phyloP scores from a whole-genome alignment of 2,113 vertebrate species.

The Saccopteryx leptura region DNA sequence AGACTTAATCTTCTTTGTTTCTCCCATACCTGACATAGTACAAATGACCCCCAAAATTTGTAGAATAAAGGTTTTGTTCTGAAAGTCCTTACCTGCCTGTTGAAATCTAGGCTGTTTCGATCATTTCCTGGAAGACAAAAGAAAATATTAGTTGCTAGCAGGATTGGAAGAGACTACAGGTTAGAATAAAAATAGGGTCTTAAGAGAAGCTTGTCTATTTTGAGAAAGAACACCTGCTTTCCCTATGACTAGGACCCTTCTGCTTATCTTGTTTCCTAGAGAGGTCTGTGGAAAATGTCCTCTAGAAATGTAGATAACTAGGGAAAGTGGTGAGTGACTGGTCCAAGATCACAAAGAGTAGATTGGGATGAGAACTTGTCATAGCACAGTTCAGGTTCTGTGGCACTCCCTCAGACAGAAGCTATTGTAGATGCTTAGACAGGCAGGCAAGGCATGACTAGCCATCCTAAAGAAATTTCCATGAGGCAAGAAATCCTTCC shows the following conservation, averaged over 20 bases:
- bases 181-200: neutral
- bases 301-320: neutral
- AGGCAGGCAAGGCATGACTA: neutral
- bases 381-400: neutral
- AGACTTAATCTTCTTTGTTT: neutral
- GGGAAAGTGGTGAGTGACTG: neutral
- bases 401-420: neutral
- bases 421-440: neutral
- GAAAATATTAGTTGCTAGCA: conserved; percentile 32
- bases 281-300: neutral
- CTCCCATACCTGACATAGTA: neutral
- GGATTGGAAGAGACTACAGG: neutral
- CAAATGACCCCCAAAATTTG: neutral
- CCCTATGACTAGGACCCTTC: neutral
- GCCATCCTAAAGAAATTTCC: neutral
- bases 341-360: neutral
- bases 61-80: conserved; percentile 61
- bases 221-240: neutral
- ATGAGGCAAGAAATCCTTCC: neutral
- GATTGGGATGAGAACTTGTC: neutral
- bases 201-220: neutral
- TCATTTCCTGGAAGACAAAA: conserved; percentile 89
- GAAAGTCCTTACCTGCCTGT: conserved; percentile 92
- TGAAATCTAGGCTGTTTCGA: conserved; percentile 95
- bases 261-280: neutral